A percentile compares a stretch with the other conserved stretches of the same genome.
Conservation (phyloP, 2,797 vertebrate species). For the Percopsis omiscomaycus region DNA sequence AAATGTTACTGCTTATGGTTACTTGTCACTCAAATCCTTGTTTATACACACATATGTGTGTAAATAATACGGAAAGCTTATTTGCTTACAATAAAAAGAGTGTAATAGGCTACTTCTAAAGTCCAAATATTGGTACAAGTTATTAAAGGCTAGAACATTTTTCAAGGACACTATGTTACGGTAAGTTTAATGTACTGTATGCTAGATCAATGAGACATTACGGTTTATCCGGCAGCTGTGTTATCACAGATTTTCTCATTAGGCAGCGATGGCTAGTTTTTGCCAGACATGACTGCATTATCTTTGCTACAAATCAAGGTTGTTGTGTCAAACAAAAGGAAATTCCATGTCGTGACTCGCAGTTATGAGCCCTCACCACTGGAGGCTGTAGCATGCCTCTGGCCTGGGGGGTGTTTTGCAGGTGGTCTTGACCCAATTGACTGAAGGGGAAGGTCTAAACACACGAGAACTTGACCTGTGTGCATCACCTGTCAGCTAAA, state of each 20-base stretch:
- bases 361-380: slow-evolving; percentile 23
- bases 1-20: too few species aligned
- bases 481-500: slow-evolving; percentile 44
- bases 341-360: slow-evolving; percentile 18
- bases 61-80: too few species aligned
- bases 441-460: slow-evolving; percentile 27
- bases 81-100: too few species aligned
- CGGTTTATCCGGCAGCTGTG: too few species aligned
- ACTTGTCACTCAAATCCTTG: too few species aligned
- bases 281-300: background rate
- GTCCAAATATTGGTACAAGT: too few species aligned
- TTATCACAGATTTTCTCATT: too few species aligned
- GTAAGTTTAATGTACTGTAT: background rate
- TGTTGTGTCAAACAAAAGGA: background rate
- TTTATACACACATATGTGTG: too few species aligned
- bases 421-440: slow-evolving; percentile 30
- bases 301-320: background rate
- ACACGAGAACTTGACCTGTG: slow-evolving; percentile 50
- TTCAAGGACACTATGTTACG: background rate
- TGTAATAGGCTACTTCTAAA: too few species aligned
- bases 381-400: slow-evolving; percentile 26
- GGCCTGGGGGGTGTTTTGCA: slow-evolving; percentile 24
- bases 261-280: background rate
- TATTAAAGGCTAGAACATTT: too few species aligned
- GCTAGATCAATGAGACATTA: background rate